Percentiles rank a stretch among this genome's conserved stretches.
Conservation (phyloP, 2,888 invertebrate species). For the Beris chalybata region DNA sequence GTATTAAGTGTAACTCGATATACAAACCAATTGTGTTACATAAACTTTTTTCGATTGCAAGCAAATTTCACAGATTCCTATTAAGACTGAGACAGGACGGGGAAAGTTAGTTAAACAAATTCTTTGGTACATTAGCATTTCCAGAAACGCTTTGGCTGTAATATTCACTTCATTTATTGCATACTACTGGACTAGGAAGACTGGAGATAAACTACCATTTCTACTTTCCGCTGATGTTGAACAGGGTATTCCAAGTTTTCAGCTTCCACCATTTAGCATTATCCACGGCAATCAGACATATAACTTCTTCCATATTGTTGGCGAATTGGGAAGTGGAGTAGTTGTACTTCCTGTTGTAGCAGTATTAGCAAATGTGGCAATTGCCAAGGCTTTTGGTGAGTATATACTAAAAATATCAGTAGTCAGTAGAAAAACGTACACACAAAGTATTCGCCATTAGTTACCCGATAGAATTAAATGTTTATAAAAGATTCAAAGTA, state of each 20-base stretch:
- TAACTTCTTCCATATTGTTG: slow-evolving; percentile 67
- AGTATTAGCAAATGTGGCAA: slow-evolving; percentile 89
- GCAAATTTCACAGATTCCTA: slow-evolving; percentile 64
- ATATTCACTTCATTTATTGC: slow-evolving; percentile 65
- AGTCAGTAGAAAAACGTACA: background rate
- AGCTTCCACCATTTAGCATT: slow-evolving; percentile 69
- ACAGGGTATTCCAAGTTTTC: slow-evolving; percentile 69
- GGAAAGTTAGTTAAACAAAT: slow-evolving; percentile 58
- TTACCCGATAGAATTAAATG: no score
- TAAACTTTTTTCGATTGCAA: slow-evolving; percentile 44
- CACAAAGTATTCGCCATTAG: no score
- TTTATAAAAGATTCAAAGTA: no score
- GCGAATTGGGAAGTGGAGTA: slow-evolving; percentile 74
- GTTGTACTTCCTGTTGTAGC: slow-evolving; percentile 81
- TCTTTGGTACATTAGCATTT: slow-evolving; percentile 74
- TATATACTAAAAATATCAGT: slow-evolving; percentile 39
- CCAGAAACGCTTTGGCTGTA: slow-evolving; percentile 78
- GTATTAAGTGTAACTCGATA: slow-evolving; percentile 40
- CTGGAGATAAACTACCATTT: slow-evolving; percentile 62
- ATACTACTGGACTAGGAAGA: slow-evolving; percentile 54
- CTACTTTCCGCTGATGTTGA: slow-evolving; percentile 65
- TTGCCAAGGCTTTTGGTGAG: slow-evolving; percentile 92
- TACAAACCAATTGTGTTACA: background rate
- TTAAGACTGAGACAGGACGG: slow-evolving; percentile 43
- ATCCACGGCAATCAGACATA: slow-evolving; percentile 61